Base-by-base conservation (phyloP, 2,797 vertebrate genomes). In the Triplophysa bombifrons region DNA sequence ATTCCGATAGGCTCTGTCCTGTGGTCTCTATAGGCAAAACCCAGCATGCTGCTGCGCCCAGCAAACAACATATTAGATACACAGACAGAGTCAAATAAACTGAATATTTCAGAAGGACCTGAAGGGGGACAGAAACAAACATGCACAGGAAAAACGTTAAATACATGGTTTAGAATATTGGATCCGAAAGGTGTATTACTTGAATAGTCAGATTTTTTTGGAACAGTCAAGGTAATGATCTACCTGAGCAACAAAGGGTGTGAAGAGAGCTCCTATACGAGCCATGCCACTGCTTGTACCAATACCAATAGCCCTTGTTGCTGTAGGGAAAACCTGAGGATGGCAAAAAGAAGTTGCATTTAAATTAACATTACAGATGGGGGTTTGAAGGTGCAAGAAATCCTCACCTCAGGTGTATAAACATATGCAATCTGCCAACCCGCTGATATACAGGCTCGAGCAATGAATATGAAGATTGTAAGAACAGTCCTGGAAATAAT, bases 171-270 rank as follows among this genome's bases (percentile, higher is more conserved):
- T 38, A 38, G 34, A 38, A 38, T 38, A 8, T 25, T 48, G 46
- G 46, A 14, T 48, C 12, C 3, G 46, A 3, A 48, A 48, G 46
- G 13, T 48, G 3, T 48, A 14, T 48, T 14, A 12, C 11, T 13
- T 48, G 3, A 10, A 48, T 13, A 46, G 12, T 46, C 12, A 13
- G 44, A 30, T 30, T 30, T 9, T 46, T 46, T 46, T 4, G 34
- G 6, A 38, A 38, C 44, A 14, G 61, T 56, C 14, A 66, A 13
- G 22, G 34, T 3, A 67, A 44, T 44, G 50, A 11, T 56, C 22
- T 91, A 97, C 97, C 95, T 97, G 96, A 74, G 96, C 95, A 66
- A 97, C 94, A 87, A 98, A 98, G 0, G 97, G 96, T 4, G 96
- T 97, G 27, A 97, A 90, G 74, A 98, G 92, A 2, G 95, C 94